A percentile compares a stretch with the other conserved stretches of the same genome.
phyloP scores from a whole-genome alignment of 2,113 vertebrate species.

The Panthera uncia region DNA sequence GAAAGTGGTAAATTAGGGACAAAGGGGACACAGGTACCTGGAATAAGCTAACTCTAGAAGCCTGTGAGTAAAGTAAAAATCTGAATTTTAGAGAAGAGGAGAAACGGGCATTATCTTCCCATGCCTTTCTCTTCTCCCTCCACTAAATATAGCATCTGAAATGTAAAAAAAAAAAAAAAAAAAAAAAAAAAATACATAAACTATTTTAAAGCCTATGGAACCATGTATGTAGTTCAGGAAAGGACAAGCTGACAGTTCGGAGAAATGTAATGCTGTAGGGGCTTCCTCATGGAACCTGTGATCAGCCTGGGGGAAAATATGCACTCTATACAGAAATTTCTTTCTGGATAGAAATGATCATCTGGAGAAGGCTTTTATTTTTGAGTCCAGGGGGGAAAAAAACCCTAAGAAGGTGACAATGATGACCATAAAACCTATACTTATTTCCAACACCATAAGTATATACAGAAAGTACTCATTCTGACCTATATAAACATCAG shows the following conservation, averaged over 20 bases:
- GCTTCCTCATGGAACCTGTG: not conserved
- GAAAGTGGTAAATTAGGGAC: not conserved
- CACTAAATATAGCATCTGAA: constrained; percentile 11
- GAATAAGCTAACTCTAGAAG: not conserved
- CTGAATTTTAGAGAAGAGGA: constrained; percentile 5
- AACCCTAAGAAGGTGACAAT: not conserved
- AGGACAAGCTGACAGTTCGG: constrained; percentile 69
- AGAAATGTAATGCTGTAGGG: constrained; percentile 60
- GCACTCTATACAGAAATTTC: not conserved
- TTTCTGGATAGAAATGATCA: not conserved
- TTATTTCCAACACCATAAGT: not conserved
- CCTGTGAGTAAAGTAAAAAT: not conserved
- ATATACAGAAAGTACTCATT: not conserved
- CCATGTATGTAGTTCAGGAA: constrained; percentile 60
- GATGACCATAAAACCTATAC: not conserved
- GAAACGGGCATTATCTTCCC: not conserved
- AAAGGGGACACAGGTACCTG: not conserved
- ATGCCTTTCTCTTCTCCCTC: not conserved
- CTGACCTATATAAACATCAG: not conserved
- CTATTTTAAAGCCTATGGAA: constrained; percentile 64
- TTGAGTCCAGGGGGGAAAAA: not conserved
- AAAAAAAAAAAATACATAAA: not conserved
- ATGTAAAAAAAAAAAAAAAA: not conserved
- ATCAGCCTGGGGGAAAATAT: not conserved
- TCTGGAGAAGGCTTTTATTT: constrained; percentile 5